phyloP scores from a whole-genome alignment of 2,888 invertebrate species.

The Sarcophaga variegata region DNA sequence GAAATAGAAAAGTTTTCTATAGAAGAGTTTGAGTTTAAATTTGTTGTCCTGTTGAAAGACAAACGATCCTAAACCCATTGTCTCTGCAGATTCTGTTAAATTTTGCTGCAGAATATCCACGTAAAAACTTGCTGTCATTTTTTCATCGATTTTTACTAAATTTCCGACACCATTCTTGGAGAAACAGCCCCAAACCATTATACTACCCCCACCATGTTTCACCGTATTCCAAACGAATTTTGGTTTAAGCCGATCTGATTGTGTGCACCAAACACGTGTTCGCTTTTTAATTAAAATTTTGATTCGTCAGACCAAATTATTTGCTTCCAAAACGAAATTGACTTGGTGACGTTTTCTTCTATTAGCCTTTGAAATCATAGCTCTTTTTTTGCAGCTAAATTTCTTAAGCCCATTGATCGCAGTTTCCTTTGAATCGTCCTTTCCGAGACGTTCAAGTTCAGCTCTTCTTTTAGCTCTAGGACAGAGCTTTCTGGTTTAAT shows the following conservation, averaged over 20 bases:
- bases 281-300: background rate
- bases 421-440: too few relatives aligned
- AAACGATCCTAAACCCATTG: too few relatives aligned
- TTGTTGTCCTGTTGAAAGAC: background rate
- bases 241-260: background rate
- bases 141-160: background rate
- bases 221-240: background rate
- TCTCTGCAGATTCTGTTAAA: background rate
- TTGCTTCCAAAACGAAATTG: background rate
- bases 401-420: too few relatives aligned
- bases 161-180: background rate
- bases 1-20: constrained; percentile 40
- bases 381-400: too few relatives aligned
- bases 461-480: too few relatives aligned
- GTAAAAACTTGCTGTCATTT: background rate
- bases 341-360: background rate
- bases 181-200: background rate
- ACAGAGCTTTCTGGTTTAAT: too few relatives aligned
- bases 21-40: constrained; percentile 37
- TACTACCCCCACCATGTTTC: background rate
- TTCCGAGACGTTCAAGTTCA: too few relatives aligned
- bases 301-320: background rate
- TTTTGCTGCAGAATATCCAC: background rate
- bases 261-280: background rate
- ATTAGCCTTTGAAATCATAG: too few relatives aligned